Evolutionary conservation across 2,113 vertebrate genomes (phyloP).

Genomic region (Columba janthina): DNA sequence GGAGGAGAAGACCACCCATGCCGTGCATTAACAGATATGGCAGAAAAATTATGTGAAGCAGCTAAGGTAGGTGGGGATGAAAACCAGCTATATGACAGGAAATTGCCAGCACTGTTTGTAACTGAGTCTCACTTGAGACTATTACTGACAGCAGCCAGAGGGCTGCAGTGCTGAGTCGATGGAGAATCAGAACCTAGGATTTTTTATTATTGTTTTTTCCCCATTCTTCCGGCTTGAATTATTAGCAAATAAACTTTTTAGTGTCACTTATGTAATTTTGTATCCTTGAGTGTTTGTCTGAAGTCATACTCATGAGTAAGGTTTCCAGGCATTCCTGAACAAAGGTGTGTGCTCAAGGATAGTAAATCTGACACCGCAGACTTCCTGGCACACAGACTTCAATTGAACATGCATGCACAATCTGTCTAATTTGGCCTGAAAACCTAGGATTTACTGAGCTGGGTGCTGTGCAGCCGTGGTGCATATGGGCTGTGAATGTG

Average conservation of each 20-base stretch:
- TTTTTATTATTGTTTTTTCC: background rate
- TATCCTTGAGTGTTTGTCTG: background rate
- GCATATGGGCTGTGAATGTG: conserved; percentile 29
- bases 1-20: background rate
- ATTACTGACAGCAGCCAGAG: background rate
- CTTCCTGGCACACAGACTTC: background rate
- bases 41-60: background rate
- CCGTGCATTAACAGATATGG: background rate
- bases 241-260: background rate
- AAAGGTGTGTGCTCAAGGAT: background rate
- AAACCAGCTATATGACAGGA: background rate
- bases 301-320: background rate
- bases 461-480: background rate
- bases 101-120: background rate
- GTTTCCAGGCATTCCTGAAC: background rate
- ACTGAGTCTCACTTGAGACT: background rate
- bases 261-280: background rate
- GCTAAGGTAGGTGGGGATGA: background rate
- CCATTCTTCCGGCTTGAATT: background rate
- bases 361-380: background rate
- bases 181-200: background rate
- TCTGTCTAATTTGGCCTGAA: background rate
- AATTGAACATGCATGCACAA: background rate
- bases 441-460: background rate
- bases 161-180: background rate